Conservation (phyloP, 2,888 invertebrate genomes). For the Leptothorax acervorum region DNA sequence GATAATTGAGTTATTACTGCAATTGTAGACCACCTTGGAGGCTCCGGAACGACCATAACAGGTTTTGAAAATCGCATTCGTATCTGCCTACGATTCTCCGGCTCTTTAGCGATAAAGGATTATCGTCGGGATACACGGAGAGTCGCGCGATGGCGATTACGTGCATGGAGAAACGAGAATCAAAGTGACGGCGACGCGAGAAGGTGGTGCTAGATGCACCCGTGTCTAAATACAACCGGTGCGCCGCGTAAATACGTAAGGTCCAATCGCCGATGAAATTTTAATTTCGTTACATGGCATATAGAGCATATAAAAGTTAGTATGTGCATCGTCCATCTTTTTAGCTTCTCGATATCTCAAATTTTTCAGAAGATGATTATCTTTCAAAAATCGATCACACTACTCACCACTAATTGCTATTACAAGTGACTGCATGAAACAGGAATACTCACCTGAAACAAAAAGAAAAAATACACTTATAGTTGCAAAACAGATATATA, state of each 20-base stretch:
- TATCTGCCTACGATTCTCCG: slow-evolving; percentile 81
- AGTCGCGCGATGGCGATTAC: slow-evolving; percentile 65
- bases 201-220: slow-evolving; percentile 24
- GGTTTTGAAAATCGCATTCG: slow-evolving; percentile 84
- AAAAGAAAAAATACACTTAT: slow-evolving; percentile 55
- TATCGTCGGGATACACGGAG: slow-evolving; percentile 73
- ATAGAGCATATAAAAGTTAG: not conserved
- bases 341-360: not conserved
- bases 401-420: slow-evolving; percentile 49
- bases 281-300: not conserved
- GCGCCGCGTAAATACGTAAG: not conserved
- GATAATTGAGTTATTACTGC: slow-evolving; percentile 86
- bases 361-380: not conserved
- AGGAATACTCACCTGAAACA: slow-evolving; percentile 73
- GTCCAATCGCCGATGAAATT: not conserved
- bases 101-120: slow-evolving; percentile 83
- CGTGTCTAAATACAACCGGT: slow-evolving; percentile 19
- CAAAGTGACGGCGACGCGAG: slow-evolving; percentile 31
- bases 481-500: not conserved
- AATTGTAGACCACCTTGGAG: slow-evolving; percentile 86
- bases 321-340: not conserved
- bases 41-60: slow-evolving; percentile 84
- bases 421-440: not conserved
- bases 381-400: not conserved
- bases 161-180: slow-evolving; percentile 58